These are phyloP conservation scores for Ctenosaura bakeri DNA, from an alignment of 2,797 vertebrate genomes.

Conservation along the genomic window DNA sequence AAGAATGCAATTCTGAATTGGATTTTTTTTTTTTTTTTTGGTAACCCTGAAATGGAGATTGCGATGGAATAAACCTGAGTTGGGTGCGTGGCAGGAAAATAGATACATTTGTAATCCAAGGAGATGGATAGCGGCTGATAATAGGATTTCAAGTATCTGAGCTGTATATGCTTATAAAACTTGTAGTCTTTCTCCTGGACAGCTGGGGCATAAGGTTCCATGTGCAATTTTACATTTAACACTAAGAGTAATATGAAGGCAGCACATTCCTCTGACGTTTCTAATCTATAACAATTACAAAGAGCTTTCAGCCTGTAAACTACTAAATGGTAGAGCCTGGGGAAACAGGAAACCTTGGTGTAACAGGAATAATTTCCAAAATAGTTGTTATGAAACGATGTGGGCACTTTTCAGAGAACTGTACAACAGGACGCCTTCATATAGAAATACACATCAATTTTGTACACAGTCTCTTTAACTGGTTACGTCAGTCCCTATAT, in stretches of 20 bases:
- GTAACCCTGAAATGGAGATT: background rate
- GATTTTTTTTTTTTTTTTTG: slow-evolving; percentile 5
- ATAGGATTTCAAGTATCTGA: slow-evolving; percentile 49
- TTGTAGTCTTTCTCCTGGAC: slow-evolving; percentile 21
- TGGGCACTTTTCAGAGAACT: slow-evolving; percentile 67
- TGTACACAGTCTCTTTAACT: slow-evolving; percentile 68
- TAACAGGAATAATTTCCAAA: slow-evolving; percentile 76
- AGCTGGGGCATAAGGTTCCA: slow-evolving; percentile 30
- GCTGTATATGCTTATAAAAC: slow-evolving; percentile 45
- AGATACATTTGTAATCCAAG: slow-evolving; percentile 12
- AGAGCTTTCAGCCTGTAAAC: slow-evolving; percentile 60
- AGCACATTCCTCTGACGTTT: slow-evolving; percentile 50
- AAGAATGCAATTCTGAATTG: background rate
- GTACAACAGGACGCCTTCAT: slow-evolving; percentile 73
- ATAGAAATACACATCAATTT: slow-evolving; percentile 69
- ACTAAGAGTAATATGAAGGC: slow-evolving; percentile 56
- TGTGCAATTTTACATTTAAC: slow-evolving; percentile 49
- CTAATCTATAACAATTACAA: slow-evolving; percentile 70
- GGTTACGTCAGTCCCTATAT: slow-evolving; percentile 84
- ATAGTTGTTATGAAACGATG: slow-evolving; percentile 67
- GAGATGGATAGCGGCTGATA: slow-evolving; percentile 64
- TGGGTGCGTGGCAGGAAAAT: background rate
- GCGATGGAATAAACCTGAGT: background rate
- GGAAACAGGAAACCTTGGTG: slow-evolving; percentile 63
- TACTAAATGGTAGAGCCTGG: slow-evolving; percentile 61